phyloP scores from a whole-genome alignment of 2,797 vertebrate genomes.

The Chiropotes sagulatus region DNA sequence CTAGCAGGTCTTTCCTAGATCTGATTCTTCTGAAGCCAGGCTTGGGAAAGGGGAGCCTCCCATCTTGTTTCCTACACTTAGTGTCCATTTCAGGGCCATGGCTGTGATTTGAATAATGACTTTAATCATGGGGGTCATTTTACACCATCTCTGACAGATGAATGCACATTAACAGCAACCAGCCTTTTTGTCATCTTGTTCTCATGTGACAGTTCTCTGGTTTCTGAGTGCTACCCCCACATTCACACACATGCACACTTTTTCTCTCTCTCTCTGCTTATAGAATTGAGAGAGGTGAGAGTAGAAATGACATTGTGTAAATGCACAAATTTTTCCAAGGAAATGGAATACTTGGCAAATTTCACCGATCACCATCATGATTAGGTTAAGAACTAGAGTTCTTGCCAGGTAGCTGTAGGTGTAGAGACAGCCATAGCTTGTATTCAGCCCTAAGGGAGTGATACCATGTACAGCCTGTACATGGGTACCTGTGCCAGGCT shows the following conservation, averaged over 20 bases:
- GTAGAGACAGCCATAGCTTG: not conserved
- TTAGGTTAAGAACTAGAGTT: not conserved
- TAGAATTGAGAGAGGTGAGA: not conserved
- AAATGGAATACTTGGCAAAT: not conserved
- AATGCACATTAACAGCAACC: conserved; percentile 35
- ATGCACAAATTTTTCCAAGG: not conserved
- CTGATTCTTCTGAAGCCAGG: conserved; percentile 25
- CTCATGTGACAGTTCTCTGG: not conserved
- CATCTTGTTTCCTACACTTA: not conserved
- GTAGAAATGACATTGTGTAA: not conserved
- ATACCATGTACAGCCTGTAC: not conserved
- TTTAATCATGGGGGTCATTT: conserved; percentile 40
- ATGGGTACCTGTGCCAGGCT: not conserved
- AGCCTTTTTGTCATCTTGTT: conserved; percentile 41
- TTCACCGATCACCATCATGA: not conserved
- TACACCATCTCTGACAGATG: not conserved
- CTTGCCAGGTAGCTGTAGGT: not conserved
- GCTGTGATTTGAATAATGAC: conserved; percentile 19
- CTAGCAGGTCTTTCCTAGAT: not conserved
- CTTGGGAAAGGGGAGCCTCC: conserved; percentile 1
- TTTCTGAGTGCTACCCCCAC: not conserved
- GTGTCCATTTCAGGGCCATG: not conserved
- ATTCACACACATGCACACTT: not conserved
- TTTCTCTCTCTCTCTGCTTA: not conserved
- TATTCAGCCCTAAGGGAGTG: not conserved